phyloP scores from a whole-genome alignment of 2,888 invertebrate species.

The Tetheella fluctuosa region DNA sequence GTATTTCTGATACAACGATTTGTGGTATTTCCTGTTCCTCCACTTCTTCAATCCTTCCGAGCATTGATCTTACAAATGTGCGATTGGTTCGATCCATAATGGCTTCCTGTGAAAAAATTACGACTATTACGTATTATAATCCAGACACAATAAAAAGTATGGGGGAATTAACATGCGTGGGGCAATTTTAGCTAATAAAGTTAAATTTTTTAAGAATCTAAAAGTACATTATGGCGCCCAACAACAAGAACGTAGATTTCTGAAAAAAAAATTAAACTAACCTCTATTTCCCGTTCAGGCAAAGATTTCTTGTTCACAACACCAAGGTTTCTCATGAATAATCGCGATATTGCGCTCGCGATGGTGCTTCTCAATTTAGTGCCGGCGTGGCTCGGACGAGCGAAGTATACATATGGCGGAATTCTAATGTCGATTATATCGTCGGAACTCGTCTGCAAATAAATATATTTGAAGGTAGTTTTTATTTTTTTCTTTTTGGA shows the following conservation, averaged over 20 bases:
- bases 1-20: conserved; percentile 21
- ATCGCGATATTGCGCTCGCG: conserved; percentile 31
- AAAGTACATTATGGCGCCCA: not conserved
- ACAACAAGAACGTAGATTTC: not conserved
- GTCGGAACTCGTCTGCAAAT: conserved; percentile 41
- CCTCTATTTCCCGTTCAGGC: conserved; percentile 52
- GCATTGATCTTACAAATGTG: conserved; percentile 24
- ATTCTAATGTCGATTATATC: conserved; percentile 49
- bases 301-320: conserved; percentile 24
- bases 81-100: conserved; percentile 30
- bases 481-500: not conserved
- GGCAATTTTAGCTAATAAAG: too few relatives aligned
- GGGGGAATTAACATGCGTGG: too few relatives aligned
- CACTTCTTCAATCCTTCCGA: conserved; percentile 47
- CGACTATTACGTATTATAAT: too few relatives aligned
- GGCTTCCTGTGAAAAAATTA: conserved; percentile 31
- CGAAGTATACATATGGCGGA: conserved; percentile 45
- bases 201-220: not conserved
- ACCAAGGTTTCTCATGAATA: conserved; percentile 56
- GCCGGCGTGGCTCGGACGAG: conserved; percentile 53
- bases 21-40: conserved; percentile 30
- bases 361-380: conserved; percentile 25
- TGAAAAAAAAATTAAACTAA: conserved; percentile 23
- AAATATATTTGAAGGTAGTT: conserved; percentile 14
- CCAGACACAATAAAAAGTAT: too few relatives aligned